phyloP scores from a whole-genome alignment of 2,888 invertebrate genomes.

The Acrocyrtus sp. region DNA sequence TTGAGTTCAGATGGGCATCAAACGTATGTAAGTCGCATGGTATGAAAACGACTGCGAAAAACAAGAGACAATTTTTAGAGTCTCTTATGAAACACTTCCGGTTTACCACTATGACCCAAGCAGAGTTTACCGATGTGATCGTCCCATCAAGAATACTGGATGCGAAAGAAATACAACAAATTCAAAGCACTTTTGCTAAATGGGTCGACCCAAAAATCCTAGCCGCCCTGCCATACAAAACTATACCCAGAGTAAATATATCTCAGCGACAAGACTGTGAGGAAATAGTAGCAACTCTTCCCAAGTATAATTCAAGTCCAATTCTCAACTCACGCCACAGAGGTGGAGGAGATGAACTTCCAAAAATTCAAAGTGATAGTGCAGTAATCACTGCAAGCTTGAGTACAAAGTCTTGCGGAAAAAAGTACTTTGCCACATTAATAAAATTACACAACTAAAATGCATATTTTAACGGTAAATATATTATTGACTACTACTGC shows the following conservation, averaged over 20 bases:
- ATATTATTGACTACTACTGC: too few species aligned
- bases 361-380: slow-evolving; percentile 26
- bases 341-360: slow-evolving; percentile 8
- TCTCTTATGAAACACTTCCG: slow-evolving; percentile 53
- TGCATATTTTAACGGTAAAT: too few species aligned
- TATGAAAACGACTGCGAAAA: slow-evolving; percentile 52
- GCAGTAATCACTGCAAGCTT: slow-evolving; percentile 8
- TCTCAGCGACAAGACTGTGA: too few species aligned
- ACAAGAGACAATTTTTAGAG: slow-evolving; percentile 53
- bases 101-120: slow-evolving; percentile 54
- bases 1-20: slow-evolving; percentile 56
- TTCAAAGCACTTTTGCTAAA: slow-evolving; percentile 22
- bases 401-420: neutral
- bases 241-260: slow-evolving; percentile 25
- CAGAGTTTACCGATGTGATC: slow-evolving; percentile 51
- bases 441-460: too few species aligned
- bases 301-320: too few species aligned
- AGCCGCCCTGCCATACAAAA: slow-evolving; percentile 23
- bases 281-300: too few species aligned
- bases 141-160: slow-evolving; percentile 57
- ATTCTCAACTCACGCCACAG: too few species aligned
- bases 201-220: neutral
- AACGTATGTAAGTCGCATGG: slow-evolving; percentile 45
- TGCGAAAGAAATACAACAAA: slow-evolving; percentile 48
- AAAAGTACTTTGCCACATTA: too few species aligned